A percentile compares a stretch with the other conserved stretches of the same genome.
Evolutionary conservation across 2,888 invertebrate species (phyloP).

Genomic region (Rapana venosa): DNA sequence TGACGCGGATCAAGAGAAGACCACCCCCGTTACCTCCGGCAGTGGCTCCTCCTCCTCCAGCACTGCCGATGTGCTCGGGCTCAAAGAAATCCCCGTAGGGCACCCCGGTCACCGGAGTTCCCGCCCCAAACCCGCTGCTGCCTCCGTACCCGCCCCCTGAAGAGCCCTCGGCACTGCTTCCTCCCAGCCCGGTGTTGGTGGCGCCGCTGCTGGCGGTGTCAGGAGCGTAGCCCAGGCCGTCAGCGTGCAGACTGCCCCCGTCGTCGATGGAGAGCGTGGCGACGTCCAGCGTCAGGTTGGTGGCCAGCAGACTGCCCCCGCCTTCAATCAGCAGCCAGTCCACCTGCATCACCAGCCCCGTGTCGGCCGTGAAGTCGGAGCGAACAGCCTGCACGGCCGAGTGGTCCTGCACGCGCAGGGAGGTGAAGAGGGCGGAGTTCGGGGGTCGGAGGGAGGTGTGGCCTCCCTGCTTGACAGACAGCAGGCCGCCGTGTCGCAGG

Average conservation of each 20-base stretch:
- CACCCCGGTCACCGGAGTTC: constrained; percentile 59
- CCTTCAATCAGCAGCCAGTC: constrained; percentile 63
- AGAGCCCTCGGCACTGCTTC: constrained; percentile 56
- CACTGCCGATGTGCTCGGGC: constrained; percentile 62
- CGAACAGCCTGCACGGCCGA: constrained; percentile 59
- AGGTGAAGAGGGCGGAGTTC: constrained; percentile 36
- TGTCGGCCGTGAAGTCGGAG: constrained; percentile 53
- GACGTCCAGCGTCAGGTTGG: constrained; percentile 58
- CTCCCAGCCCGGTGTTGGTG: constrained; percentile 60
- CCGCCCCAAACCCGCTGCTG: constrained; percentile 63
- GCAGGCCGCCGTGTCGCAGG: constrained; percentile 60
- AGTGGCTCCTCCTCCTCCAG: constrained; percentile 61
- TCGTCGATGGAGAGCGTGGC: constrained; percentile 64
- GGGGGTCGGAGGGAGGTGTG: constrained; percentile 50
- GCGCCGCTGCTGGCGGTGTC: constrained; percentile 48
- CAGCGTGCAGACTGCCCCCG: constrained; percentile 62
- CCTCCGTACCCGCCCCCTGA: constrained; percentile 70
- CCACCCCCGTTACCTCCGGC: constrained; percentile 65
- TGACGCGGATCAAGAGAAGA: constrained; percentile 57
- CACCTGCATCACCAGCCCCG: constrained; percentile 54
- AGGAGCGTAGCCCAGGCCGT: constrained; percentile 60
- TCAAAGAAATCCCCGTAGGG: constrained; percentile 68
- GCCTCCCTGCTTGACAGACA: constrained; percentile 60
- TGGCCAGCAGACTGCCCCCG: constrained; percentile 61
- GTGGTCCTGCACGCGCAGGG: constrained; percentile 65